Evolutionary conservation across 2,888 invertebrate species (phyloP).

Genomic region (Pardosa pseudoannulata): DNA sequence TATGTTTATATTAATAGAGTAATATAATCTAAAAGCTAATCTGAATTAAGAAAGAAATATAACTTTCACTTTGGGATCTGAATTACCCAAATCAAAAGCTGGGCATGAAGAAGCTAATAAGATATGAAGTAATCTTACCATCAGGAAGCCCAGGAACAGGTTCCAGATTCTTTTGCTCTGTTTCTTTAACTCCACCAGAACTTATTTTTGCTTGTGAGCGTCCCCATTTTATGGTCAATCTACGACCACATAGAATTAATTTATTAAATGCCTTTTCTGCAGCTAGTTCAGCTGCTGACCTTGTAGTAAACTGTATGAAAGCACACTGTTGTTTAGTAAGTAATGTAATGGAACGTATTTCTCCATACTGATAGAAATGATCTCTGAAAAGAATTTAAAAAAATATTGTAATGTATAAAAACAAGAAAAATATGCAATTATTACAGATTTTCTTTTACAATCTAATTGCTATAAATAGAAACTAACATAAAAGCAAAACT

Average conservation of each 20-base stretch:
- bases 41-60: too few species aligned
- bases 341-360: slow-evolving; percentile 94
- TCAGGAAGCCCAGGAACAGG: slow-evolving; percentile 88
- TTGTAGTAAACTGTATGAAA: slow-evolving; percentile 95
- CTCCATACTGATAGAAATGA: slow-evolving; percentile 99
- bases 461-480: too few species aligned
- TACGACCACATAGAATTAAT: slow-evolving; percentile 87
- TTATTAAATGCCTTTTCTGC: slow-evolving; percentile 98
- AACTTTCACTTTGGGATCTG: too few species aligned
- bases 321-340: slow-evolving; percentile 94
- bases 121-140: slow-evolving; percentile 74
- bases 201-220: slow-evolving; percentile 87
- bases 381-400: slow-evolving; percentile 83
- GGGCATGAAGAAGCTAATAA: too few species aligned
- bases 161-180: slow-evolving; percentile 79
- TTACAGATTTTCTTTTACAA: too few species aligned
- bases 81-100: too few species aligned
- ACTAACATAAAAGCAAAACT: too few species aligned
- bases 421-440: too few species aligned
- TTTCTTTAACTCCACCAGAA: slow-evolving; percentile 77
- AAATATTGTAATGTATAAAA: too few species aligned
- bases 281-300: slow-evolving; percentile 93
- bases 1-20: too few species aligned
- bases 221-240: slow-evolving; percentile 99
- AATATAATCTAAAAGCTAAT: too few species aligned